phyloP scores from a whole-genome alignment of 2,113 vertebrate species.

The Naja naja region DNA sequence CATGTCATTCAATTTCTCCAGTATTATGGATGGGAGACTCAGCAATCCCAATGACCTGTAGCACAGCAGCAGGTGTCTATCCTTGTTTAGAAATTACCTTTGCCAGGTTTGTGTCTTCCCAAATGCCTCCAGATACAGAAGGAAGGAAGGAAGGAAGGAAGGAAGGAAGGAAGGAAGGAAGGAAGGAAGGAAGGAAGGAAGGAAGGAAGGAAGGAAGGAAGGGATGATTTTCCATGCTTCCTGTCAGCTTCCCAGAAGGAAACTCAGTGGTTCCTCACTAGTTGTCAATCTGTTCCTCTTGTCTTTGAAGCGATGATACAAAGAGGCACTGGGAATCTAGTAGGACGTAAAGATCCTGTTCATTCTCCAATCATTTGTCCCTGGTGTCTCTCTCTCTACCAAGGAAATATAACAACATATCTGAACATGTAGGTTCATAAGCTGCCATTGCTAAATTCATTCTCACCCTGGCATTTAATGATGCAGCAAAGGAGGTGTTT shows the following conservation, averaged over 20 bases:
- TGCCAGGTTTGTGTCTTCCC: too few species aligned
- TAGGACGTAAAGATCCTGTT: not conserved
- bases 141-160: too few species aligned
- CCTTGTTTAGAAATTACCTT: not conserved
- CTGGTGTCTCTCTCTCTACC: not conserved
- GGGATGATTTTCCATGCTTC: not conserved
- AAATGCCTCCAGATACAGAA: not conserved
- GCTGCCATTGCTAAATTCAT: not conserved
- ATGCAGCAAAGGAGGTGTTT: not conserved
- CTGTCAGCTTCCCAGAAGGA: not conserved
- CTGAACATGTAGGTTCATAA: not conserved
- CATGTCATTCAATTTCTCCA: not conserved
- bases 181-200: too few species aligned
- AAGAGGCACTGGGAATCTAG: not conserved
- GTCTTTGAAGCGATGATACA: not conserved
- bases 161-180: too few species aligned
- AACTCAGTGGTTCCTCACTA: not conserved
- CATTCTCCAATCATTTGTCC: not conserved
- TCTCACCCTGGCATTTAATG: not conserved
- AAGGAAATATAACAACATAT: not conserved
- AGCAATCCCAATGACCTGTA: not conserved
- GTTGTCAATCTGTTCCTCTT: not conserved
- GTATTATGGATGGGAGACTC: not conserved
- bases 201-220: too few species aligned
- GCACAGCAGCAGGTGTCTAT: not conserved